Evolutionary conservation across 1,140 invertebrate genomes (phyloP), one percentile per base, ranked within the genome.

Genomic region (Cherax destructor): DNA sequence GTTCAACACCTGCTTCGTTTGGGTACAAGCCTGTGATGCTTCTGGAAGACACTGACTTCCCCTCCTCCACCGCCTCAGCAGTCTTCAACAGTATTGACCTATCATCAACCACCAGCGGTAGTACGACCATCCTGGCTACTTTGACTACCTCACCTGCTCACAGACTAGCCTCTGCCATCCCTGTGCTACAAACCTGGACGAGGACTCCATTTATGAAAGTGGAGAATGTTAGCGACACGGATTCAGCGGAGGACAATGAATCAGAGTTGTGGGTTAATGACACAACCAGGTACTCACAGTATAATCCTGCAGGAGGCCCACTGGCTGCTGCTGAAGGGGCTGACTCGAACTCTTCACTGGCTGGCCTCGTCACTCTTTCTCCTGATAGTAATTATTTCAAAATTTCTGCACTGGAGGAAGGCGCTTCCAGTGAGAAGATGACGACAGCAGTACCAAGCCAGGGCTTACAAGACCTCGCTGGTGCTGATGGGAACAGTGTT

Each of bases 21-120:
- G 90, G 91, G 74, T 93, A 93, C 30, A 93, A 93, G 79, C 92
- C 94, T 18, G 89, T 95, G 30, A 87, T 93, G 81, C 88, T 93
- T 69, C 92, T 94, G 9, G 89, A 85, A 2, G 93, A 94, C 4
- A 50, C n/a, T 13, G 94, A 94, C 61, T 94, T 94, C 56, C 85
- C 50, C 18, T 50, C 61, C 56, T 41, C 88, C n/a, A 18, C 81
- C 16, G 21, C 47, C 9, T 13, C 80, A 18, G 4, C 47, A n/a
- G 18, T 56, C 4, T 2, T 78, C 9, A 72, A 49, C 21, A 90
- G 52, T 52, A 59, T 16, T 13, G 13, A 56, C 3, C 9, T 56
- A 13, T 6, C 52, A 56, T 10, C 52, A 9, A 56, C 52, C 52
- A 56, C 52, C 13, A 56, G 13, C 13, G 52, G 6, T 13, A 3